phyloP scores from a whole-genome alignment of 2,888 invertebrate genomes.

The Scotopteryx bipunctaria region DNA sequence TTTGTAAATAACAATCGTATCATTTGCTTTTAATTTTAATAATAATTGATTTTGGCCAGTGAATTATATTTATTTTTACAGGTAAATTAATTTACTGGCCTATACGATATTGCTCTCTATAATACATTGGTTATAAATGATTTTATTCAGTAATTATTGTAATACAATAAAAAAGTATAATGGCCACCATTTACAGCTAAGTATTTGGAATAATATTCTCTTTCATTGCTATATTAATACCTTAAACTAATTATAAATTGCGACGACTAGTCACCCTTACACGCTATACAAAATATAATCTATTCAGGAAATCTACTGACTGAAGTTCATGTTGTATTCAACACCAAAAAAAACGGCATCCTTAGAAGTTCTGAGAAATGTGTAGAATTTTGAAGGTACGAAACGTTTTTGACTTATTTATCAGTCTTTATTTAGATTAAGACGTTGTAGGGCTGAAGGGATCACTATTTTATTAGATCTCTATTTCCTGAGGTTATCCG shows the following conservation, averaged over 20 bases:
- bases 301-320: constrained; percentile 46
- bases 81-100: too few species aligned
- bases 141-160: background rate
- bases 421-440: constrained; percentile 19
- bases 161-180: constrained; percentile 9
- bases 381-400: too few species aligned
- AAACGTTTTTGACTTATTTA: constrained; percentile 8
- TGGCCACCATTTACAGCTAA: constrained; percentile 1
- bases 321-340: background rate
- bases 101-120: background rate
- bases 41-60: too few species aligned
- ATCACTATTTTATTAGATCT: constrained; percentile 39
- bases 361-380: too few species aligned
- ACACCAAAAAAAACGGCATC: too few species aligned
- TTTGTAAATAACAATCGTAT: too few species aligned
- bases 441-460: constrained; percentile 41
- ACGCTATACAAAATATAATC: constrained; percentile 45
- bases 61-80: too few species aligned
- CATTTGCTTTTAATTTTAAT: too few species aligned
- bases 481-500: constrained; percentile 83
- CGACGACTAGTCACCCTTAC: constrained; percentile 70
- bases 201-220: background rate
- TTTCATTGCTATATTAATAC: constrained; percentile 7
- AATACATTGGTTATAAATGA: background rate
- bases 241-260: constrained; percentile 33